Conservation (phyloP, 2,888 invertebrate species). For the Tipula confusa region DNA sequence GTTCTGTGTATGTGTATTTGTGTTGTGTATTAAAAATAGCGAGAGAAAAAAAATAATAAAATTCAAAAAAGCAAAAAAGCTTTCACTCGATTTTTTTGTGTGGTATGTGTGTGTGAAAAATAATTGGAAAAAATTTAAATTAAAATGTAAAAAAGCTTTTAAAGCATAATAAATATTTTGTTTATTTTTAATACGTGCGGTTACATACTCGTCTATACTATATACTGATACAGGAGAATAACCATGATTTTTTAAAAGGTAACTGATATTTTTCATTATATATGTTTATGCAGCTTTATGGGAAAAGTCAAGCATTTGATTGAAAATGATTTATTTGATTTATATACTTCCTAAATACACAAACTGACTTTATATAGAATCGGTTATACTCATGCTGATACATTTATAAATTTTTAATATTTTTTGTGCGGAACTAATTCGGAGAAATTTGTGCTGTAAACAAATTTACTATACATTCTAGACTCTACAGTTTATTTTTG, state of each 20-base stretch:
- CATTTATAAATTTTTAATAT: background rate
- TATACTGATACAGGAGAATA: background rate
- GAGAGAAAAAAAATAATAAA: too few species aligned
- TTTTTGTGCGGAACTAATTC: background rate
- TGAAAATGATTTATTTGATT: too few species aligned
- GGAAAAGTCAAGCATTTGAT: background rate
- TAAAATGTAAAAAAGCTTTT: background rate
- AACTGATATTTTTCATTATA: background rate
- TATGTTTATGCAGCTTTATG: background rate
- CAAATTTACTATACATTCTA: background rate
- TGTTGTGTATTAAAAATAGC: too few species aligned
- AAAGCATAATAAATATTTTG: background rate
- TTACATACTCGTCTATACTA: background rate
- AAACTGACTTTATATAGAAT: background rate
- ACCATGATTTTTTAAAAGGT: background rate
- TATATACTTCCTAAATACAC: background rate
- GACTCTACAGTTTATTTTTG: too few species aligned
- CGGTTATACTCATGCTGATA: background rate
- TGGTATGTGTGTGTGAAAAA: background rate
- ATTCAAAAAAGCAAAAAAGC: too few species aligned
- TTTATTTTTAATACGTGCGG: background rate
- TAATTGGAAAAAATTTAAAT: constrained; percentile 3
- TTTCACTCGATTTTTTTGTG: background rate
- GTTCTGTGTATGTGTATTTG: too few species aligned
- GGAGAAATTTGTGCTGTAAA: background rate